Evolutionary conservation across 2,113 vertebrate genomes (phyloP).

Genomic region (Hemiscyllium ocellatum): DNA sequence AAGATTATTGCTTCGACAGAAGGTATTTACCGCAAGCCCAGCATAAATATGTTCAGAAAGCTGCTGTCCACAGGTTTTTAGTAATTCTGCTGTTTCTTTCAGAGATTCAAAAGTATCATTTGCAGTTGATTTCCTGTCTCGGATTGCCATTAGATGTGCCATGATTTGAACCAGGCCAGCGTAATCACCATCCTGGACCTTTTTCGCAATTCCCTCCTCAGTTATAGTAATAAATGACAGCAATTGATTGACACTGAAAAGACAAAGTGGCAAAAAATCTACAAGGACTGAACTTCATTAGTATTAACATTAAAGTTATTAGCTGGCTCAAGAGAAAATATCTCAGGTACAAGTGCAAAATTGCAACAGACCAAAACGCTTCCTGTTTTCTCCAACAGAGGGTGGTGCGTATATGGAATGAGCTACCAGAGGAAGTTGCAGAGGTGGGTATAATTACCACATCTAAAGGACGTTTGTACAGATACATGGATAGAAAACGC

Average conservation of each 20-base stretch:
- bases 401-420: too few species aligned
- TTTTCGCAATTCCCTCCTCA: constrained; percentile 50
- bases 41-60: constrained; percentile 58
- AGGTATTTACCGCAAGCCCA: constrained; percentile 52
- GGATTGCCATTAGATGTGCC: constrained; percentile 56
- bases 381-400: neutral
- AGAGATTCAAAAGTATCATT: constrained; percentile 59
- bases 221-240: constrained; percentile 56
- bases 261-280: neutral
- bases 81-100: constrained; percentile 57
- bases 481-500: too few species aligned
- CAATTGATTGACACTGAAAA: constrained; percentile 55
- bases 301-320: neutral
- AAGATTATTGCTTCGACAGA: constrained; percentile 29
- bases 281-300: neutral
- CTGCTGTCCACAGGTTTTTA: constrained; percentile 59
- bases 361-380: neutral
- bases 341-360: neutral
- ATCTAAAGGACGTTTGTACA: too few species aligned
- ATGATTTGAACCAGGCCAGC: constrained; percentile 53
- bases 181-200: constrained; percentile 53
- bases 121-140: constrained; percentile 54
- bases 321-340: neutral
- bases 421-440: too few species aligned
- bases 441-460: too few species aligned